phyloP scores from a whole-genome alignment of 2,113 vertebrate species.

The Pachypanchax playfairii region DNA sequence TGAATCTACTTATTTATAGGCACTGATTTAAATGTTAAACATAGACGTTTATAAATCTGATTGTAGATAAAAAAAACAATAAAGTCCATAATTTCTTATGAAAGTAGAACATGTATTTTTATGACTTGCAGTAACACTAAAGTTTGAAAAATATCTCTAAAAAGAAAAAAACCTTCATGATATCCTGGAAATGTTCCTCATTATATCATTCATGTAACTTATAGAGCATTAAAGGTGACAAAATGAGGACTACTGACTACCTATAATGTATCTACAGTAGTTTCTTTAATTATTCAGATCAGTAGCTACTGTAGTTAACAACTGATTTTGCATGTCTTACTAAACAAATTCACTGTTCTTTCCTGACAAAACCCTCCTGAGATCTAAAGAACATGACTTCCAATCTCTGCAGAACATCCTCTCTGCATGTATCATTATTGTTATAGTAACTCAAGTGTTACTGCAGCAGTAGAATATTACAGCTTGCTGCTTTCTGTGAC shows the following conservation, averaged over 20 bases:
- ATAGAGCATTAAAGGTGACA: background rate
- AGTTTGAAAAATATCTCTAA: background rate
- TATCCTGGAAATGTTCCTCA: background rate
- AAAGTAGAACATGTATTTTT: background rate
- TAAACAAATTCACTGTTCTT: background rate
- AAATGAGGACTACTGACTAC: background rate
- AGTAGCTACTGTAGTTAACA: background rate
- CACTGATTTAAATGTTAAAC: no score
- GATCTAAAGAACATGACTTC: background rate
- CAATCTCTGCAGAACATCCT: background rate
- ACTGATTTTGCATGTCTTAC: background rate
- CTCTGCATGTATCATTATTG: background rate
- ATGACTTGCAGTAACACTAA: background rate
- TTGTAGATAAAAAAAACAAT: background rate
- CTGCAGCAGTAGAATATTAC: background rate
- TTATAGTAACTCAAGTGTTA: background rate
- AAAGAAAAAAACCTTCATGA: background rate
- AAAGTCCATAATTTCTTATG: background rate
- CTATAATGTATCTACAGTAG: no score
- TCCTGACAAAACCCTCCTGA: background rate
- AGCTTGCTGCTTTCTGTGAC: background rate
- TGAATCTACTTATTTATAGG: background rate
- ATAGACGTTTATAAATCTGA: background rate
- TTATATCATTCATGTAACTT: background rate
- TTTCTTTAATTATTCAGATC: background rate